phyloP scores from a whole-genome alignment of 2,113 vertebrate species.

The Chaetodon trifascialis region DNA sequence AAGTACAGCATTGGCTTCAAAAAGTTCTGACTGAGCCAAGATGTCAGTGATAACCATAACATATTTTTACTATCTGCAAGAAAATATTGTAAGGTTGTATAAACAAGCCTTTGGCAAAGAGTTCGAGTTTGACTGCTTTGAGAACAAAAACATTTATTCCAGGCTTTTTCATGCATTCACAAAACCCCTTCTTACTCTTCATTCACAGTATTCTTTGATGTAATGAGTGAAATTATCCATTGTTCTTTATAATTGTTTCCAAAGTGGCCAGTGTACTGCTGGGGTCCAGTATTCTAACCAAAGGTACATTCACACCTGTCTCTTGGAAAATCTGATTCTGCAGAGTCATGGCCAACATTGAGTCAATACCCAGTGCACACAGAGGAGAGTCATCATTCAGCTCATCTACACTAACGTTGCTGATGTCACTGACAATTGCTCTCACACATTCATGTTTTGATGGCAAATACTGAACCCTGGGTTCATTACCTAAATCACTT shows the following conservation, averaged over 20 bases:
- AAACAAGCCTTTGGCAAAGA: no score
- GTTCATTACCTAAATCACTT: slow-evolving; percentile 23
- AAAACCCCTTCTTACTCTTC: background rate
- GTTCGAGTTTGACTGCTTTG: no score
- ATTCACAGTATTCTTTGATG: background rate
- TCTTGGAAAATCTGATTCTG: slow-evolving; percentile 86
- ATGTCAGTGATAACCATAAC: background rate
- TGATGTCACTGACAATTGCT: slow-evolving; percentile 81
- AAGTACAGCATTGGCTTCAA: background rate
- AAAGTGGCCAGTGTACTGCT: slow-evolving; percentile 83
- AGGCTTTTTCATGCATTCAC: background rate
- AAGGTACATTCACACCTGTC: slow-evolving; percentile 84
- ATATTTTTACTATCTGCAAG: background rate
- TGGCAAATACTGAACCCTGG: slow-evolving; percentile 35
- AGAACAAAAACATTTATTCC: background rate
- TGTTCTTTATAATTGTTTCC: slow-evolving; percentile 74
- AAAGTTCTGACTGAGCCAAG: background rate
- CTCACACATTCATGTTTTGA: slow-evolving; percentile 79
- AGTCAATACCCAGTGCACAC: slow-evolving; percentile 87
- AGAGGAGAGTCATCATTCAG: slow-evolving; percentile 80
- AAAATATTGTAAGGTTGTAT: background rate
- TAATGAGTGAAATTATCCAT: background rate
- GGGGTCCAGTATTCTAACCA: slow-evolving; percentile 87
- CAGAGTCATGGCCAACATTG: slow-evolving; percentile 87
- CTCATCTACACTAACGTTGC: slow-evolving; percentile 66